These are phyloP conservation scores for Habropoda laboriosa DNA, from an alignment of 1,140 invertebrate genomes.

Conservation along the genomic window DNA sequence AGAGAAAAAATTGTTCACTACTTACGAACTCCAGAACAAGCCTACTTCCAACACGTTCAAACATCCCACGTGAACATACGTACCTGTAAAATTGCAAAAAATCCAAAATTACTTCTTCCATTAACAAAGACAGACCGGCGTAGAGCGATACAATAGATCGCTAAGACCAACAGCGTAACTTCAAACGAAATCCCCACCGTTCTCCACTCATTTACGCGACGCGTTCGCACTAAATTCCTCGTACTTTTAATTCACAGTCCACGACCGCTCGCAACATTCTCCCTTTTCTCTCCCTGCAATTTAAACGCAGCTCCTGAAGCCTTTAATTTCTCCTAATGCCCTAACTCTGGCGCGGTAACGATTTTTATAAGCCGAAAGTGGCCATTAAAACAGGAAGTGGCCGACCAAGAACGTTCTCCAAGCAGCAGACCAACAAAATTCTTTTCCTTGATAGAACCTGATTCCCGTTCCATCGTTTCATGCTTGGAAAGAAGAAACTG, in stretches of 20 bases:
- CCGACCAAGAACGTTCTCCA: neutral
- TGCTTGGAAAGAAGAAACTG: too few relatives aligned
- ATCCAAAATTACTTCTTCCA: neutral
- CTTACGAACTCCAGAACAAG: neutral
- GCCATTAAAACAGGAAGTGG: neutral
- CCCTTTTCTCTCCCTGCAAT: neutral
- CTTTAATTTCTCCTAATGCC: slow-evolving; percentile 27
- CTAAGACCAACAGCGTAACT: neutral
- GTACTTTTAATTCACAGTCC: slow-evolving; percentile 10
- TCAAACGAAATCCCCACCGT: neutral
- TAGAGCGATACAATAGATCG: neutral
- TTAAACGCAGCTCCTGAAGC: slow-evolving; percentile 21
- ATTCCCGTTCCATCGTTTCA: too few relatives aligned
- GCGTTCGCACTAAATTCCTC: slow-evolving; percentile 11
- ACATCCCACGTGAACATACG: neutral
- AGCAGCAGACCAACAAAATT: too few relatives aligned
- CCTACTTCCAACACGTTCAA: neutral
- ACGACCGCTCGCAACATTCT: neutral
- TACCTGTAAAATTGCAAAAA: neutral
- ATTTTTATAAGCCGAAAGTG: slow-evolving; percentile 20
- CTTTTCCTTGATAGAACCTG: too few relatives aligned
- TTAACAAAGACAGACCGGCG: neutral
- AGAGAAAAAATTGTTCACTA: neutral
- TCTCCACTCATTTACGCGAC: neutral
- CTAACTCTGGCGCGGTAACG: neutral